These are phyloP conservation scores for Hippocampus comes DNA, from an alignment of 2,113 vertebrate genomes.

Conservation along the genomic window DNA sequence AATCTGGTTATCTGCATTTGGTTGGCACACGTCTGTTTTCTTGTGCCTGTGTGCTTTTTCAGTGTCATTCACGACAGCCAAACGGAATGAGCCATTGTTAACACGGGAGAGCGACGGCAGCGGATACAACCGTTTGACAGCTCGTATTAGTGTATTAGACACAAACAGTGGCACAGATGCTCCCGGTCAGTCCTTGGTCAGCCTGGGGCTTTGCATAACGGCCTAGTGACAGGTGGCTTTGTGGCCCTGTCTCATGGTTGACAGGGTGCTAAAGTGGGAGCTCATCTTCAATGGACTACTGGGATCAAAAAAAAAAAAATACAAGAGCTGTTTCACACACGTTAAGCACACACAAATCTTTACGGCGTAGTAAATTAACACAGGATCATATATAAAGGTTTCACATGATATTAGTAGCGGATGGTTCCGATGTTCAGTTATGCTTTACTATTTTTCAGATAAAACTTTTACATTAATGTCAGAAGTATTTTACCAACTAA, in stretches of 20 bases:
- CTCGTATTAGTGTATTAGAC: constrained; percentile 74
- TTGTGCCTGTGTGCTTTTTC: constrained; percentile 47
- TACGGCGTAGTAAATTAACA: not conserved
- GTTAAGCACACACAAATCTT: constrained; percentile 13
- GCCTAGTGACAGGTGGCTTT: constrained; percentile 69
- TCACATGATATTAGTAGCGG: not conserved
- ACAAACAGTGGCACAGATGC: constrained; percentile 71
- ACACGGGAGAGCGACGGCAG: constrained; percentile 55
- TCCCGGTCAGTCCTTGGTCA: constrained; percentile 65
- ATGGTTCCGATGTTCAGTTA: not conserved
- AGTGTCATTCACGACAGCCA: constrained; percentile 61
- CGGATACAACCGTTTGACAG: constrained; percentile 67
- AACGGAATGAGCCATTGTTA: constrained; percentile 69
- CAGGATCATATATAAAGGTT: not conserved
- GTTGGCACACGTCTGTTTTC: constrained; percentile 42
- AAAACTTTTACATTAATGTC: not conserved
- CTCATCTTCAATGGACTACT: constrained; percentile 55
- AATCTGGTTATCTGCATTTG: constrained; percentile 42
- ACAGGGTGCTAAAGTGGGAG: constrained; percentile 59
- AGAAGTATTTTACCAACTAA: no score
- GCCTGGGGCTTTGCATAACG: constrained; percentile 55
- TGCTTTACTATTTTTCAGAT: not conserved
- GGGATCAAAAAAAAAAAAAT: constrained; percentile 45
- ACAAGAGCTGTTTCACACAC: constrained; percentile 32
- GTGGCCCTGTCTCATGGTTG: constrained; percentile 65